Evolutionary conservation across 2,113 vertebrate species (phyloP).

Genomic region (Microcebus tavaratra): DNA sequence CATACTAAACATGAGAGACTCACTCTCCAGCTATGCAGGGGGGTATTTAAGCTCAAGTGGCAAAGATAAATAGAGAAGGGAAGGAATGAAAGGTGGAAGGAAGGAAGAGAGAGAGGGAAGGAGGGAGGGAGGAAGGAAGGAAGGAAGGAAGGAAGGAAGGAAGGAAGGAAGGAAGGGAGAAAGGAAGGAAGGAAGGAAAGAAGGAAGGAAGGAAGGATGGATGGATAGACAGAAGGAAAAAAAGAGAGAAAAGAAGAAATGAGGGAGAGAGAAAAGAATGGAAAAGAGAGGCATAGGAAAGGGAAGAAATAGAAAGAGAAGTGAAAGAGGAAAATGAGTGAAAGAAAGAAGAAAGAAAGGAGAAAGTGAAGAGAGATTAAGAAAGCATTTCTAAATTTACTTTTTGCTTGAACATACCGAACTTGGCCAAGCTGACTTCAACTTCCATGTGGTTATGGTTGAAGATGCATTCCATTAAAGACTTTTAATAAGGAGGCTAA

Average conservation of each 20-base stretch:
- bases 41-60: background rate
- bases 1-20: background rate
- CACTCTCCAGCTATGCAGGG: background rate
- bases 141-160: background rate
- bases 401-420: background rate
- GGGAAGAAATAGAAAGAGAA: too few species aligned
- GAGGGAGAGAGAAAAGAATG: fast-evolving
- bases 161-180: background rate
- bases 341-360: too few species aligned
- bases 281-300: too few species aligned
- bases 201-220: too few species aligned
- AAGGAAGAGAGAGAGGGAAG: too few species aligned
- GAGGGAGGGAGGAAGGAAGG: too few species aligned
- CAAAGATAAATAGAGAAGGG: background rate
- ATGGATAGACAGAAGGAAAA: background rate
- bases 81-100: background rate
- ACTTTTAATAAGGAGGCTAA: background rate
- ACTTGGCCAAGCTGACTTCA: background rate
- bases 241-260: background rate
- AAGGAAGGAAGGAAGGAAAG: background rate
- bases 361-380: background rate
- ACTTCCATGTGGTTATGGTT: background rate
- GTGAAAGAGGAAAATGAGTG: background rate
- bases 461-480: background rate
- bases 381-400: background rate